Evolutionary conservation across 2,797 vertebrate species (phyloP), one percentile per base, ranked within the genome.

Genomic region (Micropoecilia bifurca): DNA sequence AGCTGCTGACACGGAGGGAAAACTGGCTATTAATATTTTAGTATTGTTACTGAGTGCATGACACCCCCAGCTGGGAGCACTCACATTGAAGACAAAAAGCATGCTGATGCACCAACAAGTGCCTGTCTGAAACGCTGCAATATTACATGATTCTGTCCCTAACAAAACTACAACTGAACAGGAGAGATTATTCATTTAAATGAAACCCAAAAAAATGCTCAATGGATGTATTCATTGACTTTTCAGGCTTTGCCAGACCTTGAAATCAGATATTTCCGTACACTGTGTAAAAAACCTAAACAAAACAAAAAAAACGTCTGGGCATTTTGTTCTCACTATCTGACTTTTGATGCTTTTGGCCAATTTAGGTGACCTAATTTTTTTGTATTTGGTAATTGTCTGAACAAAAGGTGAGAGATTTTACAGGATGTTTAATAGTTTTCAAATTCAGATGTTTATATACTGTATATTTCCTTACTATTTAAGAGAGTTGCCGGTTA

Each of bases 21-120:
- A 92, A 86, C 45, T 75, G 72, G 79, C 82, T 87, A 92, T 94
- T 91, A 91, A 93, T 95, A 93, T 93, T 94, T 94, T 80, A 93
- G 90, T 80, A 74, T 86, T 85, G 79, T 87, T 83, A 76, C 74
- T 74, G 72, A 80, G 82, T 86, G 82, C 68, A 72, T 84, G 82
- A 82, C 78, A 80, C 81, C 69, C 48, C 86, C 85, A 88, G 75
- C 85, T 85, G 83, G 75, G 89, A 83, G 59, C 30, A 46, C 61
- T 55, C 86, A 76, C 59, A 48, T 81, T 66, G 76, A 81, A 71
- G 45, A 47, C 50, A 30, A 81, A 81, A 82, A 81, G 33, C 74
- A 90, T 73, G 48, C 68, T 48, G 82, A 85, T 87, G 36, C 84
- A 90, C 87, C 92, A 91, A 93, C 93, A 95, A 93, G 90, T 94